Evolutionary conservation across 2,888 invertebrate species (phyloP).

Genomic region (Stegophylla sp.): DNA sequence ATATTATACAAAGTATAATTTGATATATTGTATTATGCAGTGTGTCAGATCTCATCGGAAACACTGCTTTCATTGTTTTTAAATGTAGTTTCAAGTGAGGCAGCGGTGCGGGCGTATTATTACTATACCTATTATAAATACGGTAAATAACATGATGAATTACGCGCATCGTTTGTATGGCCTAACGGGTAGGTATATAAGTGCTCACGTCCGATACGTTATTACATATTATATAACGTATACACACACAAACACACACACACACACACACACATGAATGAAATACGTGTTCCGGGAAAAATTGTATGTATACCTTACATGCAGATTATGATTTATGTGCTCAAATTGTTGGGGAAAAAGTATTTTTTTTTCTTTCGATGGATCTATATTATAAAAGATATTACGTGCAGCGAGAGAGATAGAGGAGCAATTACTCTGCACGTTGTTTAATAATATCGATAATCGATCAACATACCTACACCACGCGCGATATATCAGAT

Average conservation of each 20-base stretch:
- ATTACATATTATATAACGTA: too few relatives aligned
- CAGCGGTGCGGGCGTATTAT: background rate
- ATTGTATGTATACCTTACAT: background rate
- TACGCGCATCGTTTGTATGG: background rate
- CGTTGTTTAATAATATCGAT: constrained; percentile 6
- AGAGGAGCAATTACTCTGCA: too few relatives aligned
- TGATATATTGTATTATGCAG: too few relatives aligned
- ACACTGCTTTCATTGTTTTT: background rate
- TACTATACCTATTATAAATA: too few relatives aligned
- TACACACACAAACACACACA: too few relatives aligned
- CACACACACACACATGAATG: background rate
- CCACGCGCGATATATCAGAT: constrained; percentile 39
- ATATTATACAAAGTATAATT: too few relatives aligned
- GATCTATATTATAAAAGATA: too few relatives aligned
- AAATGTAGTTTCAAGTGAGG: background rate
- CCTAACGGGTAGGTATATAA: background rate
- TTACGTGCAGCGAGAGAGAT: too few relatives aligned
- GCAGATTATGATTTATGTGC: constrained; percentile 15
- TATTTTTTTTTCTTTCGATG: background rate
- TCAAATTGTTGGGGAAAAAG: background rate
- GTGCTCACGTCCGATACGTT: background rate
- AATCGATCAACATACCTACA: constrained; percentile 41
- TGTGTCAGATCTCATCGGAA: background rate
- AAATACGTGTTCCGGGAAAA: background rate
- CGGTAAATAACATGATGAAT: background rate